phyloP scores from a whole-genome alignment of 2,113 vertebrate species.

The Glaucomys volans region DNA sequence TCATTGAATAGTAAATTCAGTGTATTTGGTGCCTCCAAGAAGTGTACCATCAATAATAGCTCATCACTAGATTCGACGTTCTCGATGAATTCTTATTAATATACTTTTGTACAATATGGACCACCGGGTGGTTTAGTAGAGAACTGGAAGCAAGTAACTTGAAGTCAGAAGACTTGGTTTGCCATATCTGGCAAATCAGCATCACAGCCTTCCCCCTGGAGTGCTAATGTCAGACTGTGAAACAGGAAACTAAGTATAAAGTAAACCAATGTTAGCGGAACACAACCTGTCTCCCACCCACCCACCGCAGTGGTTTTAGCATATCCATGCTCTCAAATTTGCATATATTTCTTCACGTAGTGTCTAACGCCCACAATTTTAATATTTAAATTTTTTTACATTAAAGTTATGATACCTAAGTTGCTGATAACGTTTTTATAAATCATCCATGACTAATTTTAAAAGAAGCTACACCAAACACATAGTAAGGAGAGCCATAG shows the following conservation, averaged over 20 bases:
- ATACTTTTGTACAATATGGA: neutral
- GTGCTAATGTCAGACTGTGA: neutral
- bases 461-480: slow-evolving; percentile 11
- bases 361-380: neutral
- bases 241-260: slow-evolving; percentile 14
- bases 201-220: neutral
- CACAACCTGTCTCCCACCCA: accelerated
- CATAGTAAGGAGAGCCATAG: neutral
- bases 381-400: neutral
- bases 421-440: slow-evolving; percentile 34
- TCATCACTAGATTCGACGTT: neutral
- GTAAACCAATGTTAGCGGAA: neutral
- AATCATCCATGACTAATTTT: slow-evolving; percentile 55
- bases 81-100: neutral
- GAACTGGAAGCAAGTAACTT: neutral
- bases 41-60: neutral
- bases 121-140: neutral
- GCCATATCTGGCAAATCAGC: neutral
- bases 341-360: neutral
- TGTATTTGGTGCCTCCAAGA: neutral
- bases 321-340: neutral
- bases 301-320: neutral
- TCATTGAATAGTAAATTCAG: neutral
- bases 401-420: neutral
- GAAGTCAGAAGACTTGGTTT: neutral